These are phyloP conservation scores for Pseudococcus jackbeardsleyi DNA, from an alignment of 2,888 invertebrate genomes.

Conservation along the genomic window DNA sequence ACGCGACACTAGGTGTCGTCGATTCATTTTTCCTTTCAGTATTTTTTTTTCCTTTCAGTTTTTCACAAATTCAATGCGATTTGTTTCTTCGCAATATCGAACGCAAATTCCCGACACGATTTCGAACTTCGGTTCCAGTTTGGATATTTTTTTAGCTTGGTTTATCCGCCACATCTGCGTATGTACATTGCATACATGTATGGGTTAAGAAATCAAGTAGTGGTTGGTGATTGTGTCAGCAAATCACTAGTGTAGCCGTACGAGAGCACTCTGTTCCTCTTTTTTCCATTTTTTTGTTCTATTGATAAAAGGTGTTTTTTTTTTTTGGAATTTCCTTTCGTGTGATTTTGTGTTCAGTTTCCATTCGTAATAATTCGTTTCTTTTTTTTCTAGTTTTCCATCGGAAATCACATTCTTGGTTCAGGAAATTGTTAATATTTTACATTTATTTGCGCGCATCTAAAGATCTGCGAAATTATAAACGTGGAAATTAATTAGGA, in stretches of 20 bases:
- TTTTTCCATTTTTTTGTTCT: background rate
- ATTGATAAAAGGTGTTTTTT: background rate
- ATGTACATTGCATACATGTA: background rate
- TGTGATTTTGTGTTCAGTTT: background rate
- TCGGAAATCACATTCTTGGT: background rate
- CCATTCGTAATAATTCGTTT: background rate
- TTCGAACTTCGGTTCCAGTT: background rate
- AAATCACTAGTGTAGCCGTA: slow-evolving; percentile 5
- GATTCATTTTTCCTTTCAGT: background rate
- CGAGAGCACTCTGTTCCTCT: background rate
- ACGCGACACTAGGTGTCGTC: slow-evolving; percentile 24
- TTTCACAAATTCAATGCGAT: too few species aligned
- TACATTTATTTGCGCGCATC: slow-evolving; percentile 56
- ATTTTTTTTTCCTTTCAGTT: background rate
- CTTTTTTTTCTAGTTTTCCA: background rate
- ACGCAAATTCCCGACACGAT: background rate
- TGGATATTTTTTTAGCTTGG: background rate
- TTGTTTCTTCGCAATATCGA: background rate
- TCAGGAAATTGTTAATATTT: slow-evolving; percentile 19
- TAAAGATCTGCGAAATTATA: slow-evolving; percentile 41
- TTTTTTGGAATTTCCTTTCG: background rate
- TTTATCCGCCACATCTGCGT: background rate
- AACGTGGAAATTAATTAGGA: background rate
- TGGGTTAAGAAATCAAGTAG: background rate
- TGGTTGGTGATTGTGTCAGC: slow-evolving; percentile 5